Conservation (phyloP, 2,113 vertebrate genomes). For the Gymnocephalus cernua region DNA sequence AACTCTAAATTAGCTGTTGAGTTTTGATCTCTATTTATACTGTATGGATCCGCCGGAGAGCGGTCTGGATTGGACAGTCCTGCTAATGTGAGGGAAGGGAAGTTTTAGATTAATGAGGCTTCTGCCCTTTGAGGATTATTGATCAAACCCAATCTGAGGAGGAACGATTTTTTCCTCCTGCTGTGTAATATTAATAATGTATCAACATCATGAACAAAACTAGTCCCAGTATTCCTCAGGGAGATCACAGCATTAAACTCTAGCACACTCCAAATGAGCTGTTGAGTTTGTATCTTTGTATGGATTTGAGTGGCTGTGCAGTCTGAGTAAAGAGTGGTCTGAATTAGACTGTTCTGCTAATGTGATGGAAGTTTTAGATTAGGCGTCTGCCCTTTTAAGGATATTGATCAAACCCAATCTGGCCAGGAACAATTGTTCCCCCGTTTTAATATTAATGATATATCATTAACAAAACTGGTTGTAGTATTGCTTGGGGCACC, state of each 20-base stretch:
- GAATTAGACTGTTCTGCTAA: conserved; percentile 64
- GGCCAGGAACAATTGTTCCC: conserved; percentile 65
- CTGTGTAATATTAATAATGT: conserved; percentile 71
- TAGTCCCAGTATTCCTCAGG: conserved; percentile 27
- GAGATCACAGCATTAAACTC: conserved; percentile 10
- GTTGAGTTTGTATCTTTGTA: conserved; percentile 58
- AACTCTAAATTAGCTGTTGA: conserved; percentile 46
- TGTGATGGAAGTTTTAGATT: conserved; percentile 78
- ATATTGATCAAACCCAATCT: conserved; percentile 79
- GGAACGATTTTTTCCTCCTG: conserved; percentile 70
- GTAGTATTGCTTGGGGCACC: conserved; percentile 2
- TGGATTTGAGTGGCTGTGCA: conserved; percentile 50
- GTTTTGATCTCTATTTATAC: conserved; percentile 29
- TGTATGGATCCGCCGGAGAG: conserved; percentile 62
- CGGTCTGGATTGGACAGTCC: conserved; percentile 57
- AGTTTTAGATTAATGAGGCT: conserved; percentile 79
- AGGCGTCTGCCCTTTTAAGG: conserved; percentile 69
- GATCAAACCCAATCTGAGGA: conserved; percentile 76
- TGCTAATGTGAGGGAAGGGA: conserved; percentile 76
- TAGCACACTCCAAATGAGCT: conserved; percentile 48
- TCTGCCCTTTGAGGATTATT: conserved; percentile 76
- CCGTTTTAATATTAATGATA: conserved; percentile 68
- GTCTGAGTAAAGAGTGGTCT: conserved; percentile 53
- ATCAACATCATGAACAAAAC: conserved; percentile 68
- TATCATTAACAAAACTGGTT: conserved; percentile 53